These are phyloP conservation scores for Aphelinus atriplicis DNA, from an alignment of 1,140 invertebrate genomes.

Conservation along the genomic window DNA sequence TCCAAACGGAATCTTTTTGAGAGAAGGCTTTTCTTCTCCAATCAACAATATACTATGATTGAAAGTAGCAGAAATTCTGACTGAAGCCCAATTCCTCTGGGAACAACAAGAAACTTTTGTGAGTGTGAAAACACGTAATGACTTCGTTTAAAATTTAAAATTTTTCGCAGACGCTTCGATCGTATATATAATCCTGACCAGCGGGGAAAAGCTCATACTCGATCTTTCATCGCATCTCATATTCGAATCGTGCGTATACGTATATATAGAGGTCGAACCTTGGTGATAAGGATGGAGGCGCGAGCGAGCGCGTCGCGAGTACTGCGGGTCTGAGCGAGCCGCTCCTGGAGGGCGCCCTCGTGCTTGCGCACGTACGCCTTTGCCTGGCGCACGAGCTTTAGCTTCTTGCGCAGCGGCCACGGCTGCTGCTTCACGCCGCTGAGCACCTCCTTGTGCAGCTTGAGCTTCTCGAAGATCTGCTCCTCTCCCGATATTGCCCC, in stretches of 20 bases:
- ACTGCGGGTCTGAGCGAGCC: constrained; percentile 86
- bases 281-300: constrained; percentile 79
- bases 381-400: constrained; percentile 85
- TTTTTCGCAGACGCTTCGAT: no score
- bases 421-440: constrained; percentile 89
- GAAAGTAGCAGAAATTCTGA: no score
- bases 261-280: constrained; percentile 64
- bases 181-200: no score
- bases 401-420: constrained; percentile 86
- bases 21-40: no score
- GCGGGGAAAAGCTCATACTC: no score
- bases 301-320: constrained; percentile 86
- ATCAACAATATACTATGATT: no score
- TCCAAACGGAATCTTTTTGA: no score
- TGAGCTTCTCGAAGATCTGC: constrained; percentile 90
- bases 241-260: constrained; percentile 3
- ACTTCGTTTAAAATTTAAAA: no score
- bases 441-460: constrained; percentile 92
- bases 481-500: constrained; percentile 70
- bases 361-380: constrained; percentile 88
- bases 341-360: constrained; percentile 88
- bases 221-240: no score
- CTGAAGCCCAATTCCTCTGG: no score
- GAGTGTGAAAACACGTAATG: no score
- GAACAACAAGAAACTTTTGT: no score